Evolutionary conservation across 23 tunicate genomes (phyloP), one percentile per base, ranked within the genome.

Genomic region (Trididemnum clinides): DNA sequence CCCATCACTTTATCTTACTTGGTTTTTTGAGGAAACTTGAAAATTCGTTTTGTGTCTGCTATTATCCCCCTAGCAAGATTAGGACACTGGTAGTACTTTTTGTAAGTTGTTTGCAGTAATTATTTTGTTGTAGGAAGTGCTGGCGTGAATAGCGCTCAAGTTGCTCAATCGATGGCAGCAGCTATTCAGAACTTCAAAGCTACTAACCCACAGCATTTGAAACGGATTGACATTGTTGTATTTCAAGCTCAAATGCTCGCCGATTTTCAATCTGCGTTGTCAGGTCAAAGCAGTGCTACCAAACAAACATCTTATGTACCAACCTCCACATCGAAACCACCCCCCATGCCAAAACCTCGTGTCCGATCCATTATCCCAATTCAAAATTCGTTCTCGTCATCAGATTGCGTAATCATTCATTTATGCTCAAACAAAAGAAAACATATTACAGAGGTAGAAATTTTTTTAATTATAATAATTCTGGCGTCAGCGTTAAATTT

Each of bases 121-220:
- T 10, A 7, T 71, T 33, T 18, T 71, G 6, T 33, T 28, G 28
- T 72, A 78, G 84, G 84, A 6, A 78, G 54, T 19, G 70, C 28
- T 54, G 84, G 84, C n/a, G 2, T 78, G 71, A 51, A 54, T 3
- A 51, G 70, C 50, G 33, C 70, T 26, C 15, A 21, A 4, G 69
- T 54, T 1, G 84, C 84, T 21, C 35, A 30, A 78, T 36, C 69
- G 22, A 51, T 54, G 69, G 5, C 7, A 19, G 30, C 69, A 3
- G 70, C 70, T 21, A 15, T 57, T 12, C 51, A 78, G 28, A 36
- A 27, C 28, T 57, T 78, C 4, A 18, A 51, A 54, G 50, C 69
- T 7, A 36, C 57, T 12, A 74, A 74, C 2, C 80, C 80, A 10
- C 58, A 39, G n/a, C 33, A 74, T 22, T 31, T 74, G 7, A 36